phyloP scores from a whole-genome alignment of 2,797 vertebrate genomes.

The Leptodactylus fallax region DNA sequence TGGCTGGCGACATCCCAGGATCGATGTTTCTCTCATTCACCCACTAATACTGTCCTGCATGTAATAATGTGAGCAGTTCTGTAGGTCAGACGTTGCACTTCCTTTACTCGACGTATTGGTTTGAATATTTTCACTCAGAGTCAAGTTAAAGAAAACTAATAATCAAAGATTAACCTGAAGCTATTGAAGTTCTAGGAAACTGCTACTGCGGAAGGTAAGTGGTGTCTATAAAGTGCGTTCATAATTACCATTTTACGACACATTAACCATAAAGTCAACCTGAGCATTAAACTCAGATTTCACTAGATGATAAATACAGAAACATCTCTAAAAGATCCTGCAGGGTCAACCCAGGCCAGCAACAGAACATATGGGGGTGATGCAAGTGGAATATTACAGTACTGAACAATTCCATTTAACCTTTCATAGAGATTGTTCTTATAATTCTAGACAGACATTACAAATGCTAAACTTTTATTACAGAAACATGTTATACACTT shows the following conservation, averaged over 20 bases:
- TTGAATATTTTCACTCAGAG: too few species aligned
- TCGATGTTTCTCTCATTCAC: too few species aligned
- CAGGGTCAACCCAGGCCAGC: background rate
- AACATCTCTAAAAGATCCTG: background rate
- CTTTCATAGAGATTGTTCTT: background rate
- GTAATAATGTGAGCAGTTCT: too few species aligned
- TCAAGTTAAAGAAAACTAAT: too few species aligned
- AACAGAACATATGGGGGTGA: background rate
- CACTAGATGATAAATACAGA: background rate
- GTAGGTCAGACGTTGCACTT: too few species aligned
- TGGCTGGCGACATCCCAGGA: too few species aligned
- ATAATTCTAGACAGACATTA: background rate
- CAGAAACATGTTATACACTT: background rate
- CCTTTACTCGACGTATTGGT: too few species aligned
- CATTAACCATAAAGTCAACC: constrained; percentile 34
- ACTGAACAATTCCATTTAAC: background rate
- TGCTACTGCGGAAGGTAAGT: background rate
- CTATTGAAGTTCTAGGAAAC: background rate
- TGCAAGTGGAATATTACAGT: background rate
- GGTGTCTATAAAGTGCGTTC: constrained; percentile 17
- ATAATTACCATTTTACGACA: background rate
- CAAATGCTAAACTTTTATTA: background rate
- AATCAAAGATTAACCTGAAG: background rate
- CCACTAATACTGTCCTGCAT: too few species aligned
- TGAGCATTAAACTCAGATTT: background rate